phyloP scores from a whole-genome alignment of 2,888 invertebrate species.

The Sialis lutaria region DNA sequence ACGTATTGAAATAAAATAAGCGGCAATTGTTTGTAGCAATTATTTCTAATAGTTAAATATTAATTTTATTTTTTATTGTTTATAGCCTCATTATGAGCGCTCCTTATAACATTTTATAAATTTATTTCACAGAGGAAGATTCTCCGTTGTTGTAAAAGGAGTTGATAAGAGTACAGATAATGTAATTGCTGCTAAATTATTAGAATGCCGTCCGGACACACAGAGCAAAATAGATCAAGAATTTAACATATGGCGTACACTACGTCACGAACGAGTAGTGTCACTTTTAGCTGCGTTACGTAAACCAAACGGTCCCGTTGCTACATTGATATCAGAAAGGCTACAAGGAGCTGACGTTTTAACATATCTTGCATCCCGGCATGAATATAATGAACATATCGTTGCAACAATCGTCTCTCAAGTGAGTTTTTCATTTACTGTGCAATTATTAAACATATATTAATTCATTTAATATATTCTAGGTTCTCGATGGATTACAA shows the following conservation, averaged over 20 bases:
- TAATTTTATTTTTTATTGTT: too few relatives aligned
- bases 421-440: constrained; percentile 18
- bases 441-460: background rate
- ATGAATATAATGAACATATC: constrained; percentile 85
- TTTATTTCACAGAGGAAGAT: constrained; percentile 47
- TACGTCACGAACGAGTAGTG: constrained; percentile 79
- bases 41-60: too few relatives aligned
- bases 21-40: too few relatives aligned
- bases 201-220: constrained; percentile 47
- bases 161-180: constrained; percentile 57
- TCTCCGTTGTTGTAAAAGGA: constrained; percentile 69
- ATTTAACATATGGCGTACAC: constrained; percentile 62
- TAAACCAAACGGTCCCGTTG: constrained; percentile 44
- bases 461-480: background rate
- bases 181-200: constrained; percentile 70
- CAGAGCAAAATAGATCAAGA: constrained; percentile 56
- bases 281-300: constrained; percentile 55
- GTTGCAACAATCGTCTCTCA: constrained; percentile 78
- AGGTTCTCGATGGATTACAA: constrained; percentile 73
- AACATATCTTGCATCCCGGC: constrained; percentile 71
- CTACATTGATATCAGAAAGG: constrained; percentile 62
- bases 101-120: background rate
- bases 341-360: constrained; percentile 83
- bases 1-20: too few relatives aligned
- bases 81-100: too few relatives aligned